Evolutionary conservation across 2,113 vertebrate species (phyloP), one percentile per base, ranked within the genome.

Genomic region (Odocoileus virginianus): DNA sequence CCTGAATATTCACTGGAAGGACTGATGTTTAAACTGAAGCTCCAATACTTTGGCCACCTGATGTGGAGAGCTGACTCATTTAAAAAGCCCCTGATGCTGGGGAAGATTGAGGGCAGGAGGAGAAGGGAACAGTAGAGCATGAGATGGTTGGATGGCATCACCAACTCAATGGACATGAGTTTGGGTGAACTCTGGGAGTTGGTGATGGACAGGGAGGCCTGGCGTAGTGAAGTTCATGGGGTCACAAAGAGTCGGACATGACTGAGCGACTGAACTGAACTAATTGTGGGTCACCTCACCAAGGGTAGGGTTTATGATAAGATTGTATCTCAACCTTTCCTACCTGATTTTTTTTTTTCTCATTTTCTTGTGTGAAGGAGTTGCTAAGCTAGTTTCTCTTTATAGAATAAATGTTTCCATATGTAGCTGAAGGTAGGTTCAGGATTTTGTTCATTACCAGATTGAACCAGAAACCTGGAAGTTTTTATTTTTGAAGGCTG

Each of bases 151-250:
- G 33, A 67, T 67, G 33, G 33, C 33, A n/a, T 67, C 61, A n/a
- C 7, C 1, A 1, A 67, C 61, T n/a, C 33, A 9, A 67, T 67
- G 61, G 16, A 67, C 16, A 2, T 17, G 33, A 19, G 61, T 67
- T 16, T n/a, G 7, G 6, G 33, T n/a, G 15, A n/a, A 67, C 7
- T n/a, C 33, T 4, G 1, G 30, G 33, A 67, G 33, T 17, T n/a
- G 61, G 4, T 67, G 33, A n/a, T 19, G 33, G 3, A 67, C 14
- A 61, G 16, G 33, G 16, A 67, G 7, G 16, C 33, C 16, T 67
- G 61, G 16, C 2, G 0, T n/a, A 16, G 1, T 67, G 8, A 1
- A 1, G 15, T 67, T n/a, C 3, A n/a, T 1, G 33, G 33, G 15
- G 33, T 67, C 1, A 4, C 16, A 10, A n/a, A 19, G 33, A 67